phyloP scores from a whole-genome alignment of 1,140 invertebrate genomes.

The Sinella curviseta region DNA sequence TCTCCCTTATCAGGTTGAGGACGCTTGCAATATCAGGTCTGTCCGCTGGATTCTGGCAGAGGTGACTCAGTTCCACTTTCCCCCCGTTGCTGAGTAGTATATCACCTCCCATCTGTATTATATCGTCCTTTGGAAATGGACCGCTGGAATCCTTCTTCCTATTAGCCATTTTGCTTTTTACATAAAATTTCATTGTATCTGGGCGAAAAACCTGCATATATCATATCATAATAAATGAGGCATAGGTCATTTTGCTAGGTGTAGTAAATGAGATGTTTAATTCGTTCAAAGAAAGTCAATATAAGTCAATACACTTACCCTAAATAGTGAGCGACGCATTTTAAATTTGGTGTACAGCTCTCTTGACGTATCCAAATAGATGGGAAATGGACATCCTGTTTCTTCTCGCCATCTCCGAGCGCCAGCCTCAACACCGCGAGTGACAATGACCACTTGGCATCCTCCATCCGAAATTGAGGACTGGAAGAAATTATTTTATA shows the following conservation, averaged over 20 bases:
- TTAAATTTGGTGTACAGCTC: not conserved
- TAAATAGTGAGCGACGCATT: not conserved
- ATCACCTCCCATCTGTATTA: conserved; percentile 10
- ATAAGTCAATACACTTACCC: too few species aligned
- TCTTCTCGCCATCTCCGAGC: not conserved
- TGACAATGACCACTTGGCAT: not conserved
- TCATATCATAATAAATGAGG: not conserved
- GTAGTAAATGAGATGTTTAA: not conserved
- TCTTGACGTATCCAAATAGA: not conserved
- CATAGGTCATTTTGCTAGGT: not conserved
- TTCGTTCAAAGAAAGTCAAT: too few species aligned
- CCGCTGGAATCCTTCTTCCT: not conserved
- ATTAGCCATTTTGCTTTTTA: too few species aligned
- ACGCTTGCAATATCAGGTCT: not conserved
- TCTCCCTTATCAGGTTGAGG: too few species aligned
- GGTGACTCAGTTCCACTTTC: not conserved
- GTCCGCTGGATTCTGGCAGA: not conserved
- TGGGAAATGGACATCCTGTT: not conserved
- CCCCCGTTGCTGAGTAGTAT: not conserved
- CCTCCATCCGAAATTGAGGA: not conserved
- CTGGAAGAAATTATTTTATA: not conserved
- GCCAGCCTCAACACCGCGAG: not conserved
- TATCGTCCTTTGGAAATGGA: not conserved
- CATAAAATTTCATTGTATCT: not conserved
- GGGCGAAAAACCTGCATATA: not conserved